These are phyloP conservation scores for Macrosiphum euphorbiae DNA, from an alignment of 2,888 invertebrate species.

Conservation along the genomic window DNA sequence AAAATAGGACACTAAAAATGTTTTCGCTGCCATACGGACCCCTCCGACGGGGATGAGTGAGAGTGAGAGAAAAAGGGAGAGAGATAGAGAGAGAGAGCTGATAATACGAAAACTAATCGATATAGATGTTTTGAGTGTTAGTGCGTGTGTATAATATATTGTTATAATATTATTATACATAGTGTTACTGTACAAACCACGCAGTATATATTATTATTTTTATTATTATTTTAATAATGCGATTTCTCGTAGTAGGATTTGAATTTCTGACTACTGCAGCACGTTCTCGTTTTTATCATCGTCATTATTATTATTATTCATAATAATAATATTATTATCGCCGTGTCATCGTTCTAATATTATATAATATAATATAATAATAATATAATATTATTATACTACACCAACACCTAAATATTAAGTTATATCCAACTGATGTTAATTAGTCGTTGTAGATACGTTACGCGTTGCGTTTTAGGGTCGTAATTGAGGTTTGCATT, in stretches of 20 bases:
- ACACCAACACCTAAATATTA: background rate
- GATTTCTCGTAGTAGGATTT: background rate
- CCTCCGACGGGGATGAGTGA: background rate
- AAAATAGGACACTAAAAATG: conserved; percentile 44
- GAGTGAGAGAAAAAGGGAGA: no score
- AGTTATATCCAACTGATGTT: conserved; percentile 9
- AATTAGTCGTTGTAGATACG: conserved; percentile 16
- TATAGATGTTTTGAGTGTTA: conserved; percentile 26
- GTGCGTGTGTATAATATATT: background rate
- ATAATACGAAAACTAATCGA: conserved; percentile 47
- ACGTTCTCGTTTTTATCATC: background rate
- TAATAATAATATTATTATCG: background rate
- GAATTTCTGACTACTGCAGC: background rate
- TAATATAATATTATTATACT: background rate
- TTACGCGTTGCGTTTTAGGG: conserved; percentile 18
- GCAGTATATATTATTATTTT: no score
- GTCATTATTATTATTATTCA: background rate
- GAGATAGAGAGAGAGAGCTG: background rate
- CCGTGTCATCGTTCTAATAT: background rate
- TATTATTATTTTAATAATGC: no score
- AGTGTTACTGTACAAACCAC: background rate
- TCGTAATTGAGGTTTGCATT: conserved; percentile 47
- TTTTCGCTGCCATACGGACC: conserved; percentile 23
- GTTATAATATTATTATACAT: background rate
- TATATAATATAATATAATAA: background rate